Base-by-base conservation (phyloP, 2,113 vertebrate species). In the Labeo catla region DNA sequence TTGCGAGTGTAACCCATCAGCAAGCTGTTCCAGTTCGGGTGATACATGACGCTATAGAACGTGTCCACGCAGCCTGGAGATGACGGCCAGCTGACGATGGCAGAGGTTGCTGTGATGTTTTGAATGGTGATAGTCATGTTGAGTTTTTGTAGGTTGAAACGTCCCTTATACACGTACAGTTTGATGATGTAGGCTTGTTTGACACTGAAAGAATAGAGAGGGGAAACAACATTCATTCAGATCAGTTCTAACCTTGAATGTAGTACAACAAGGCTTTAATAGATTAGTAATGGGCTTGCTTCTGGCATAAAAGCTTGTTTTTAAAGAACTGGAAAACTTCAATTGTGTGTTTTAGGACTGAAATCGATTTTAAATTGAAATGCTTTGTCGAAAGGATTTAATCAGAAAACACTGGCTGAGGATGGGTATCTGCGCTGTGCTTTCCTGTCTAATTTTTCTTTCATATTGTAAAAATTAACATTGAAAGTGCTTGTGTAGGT, bases 31-130 rank as follows among this genome's bases (percentile, higher is more conserved):
- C 96, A 96, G 94, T 96, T 96, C 10, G 96, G 95, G 87, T 96
- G 95, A 89, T 97, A 97, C 96, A 97, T 96, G 89, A 97, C 91
- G 34, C 96, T 97, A 93, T 97, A 98, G 91, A 97, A 97, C 83
- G 95, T 96, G 92, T 97, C 96, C 0, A 89, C 87, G 76, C 97
- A 98, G 77, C 90, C 47, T 12, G 94, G 94, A 61, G 93, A 91
- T 21, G 93, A 83, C 0, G 93, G 95, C 96, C 96, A 98, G 78
- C 92, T 95, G 57, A 97, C 94, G 54, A 90, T 87, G 21, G 96
- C 97, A 0, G 96, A 95, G 81, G 92, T 96, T 73, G 95, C 89
- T 0, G 96, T 96, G 89, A 98, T 90, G 91, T 97, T 96, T 89
- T 96, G 96, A 82, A 97, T 45, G 0, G 82, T 89, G 81, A 97